These are phyloP conservation scores for Mus minutoides DNA, from an alignment of 2,797 vertebrate species.

Conservation along the genomic window DNA sequence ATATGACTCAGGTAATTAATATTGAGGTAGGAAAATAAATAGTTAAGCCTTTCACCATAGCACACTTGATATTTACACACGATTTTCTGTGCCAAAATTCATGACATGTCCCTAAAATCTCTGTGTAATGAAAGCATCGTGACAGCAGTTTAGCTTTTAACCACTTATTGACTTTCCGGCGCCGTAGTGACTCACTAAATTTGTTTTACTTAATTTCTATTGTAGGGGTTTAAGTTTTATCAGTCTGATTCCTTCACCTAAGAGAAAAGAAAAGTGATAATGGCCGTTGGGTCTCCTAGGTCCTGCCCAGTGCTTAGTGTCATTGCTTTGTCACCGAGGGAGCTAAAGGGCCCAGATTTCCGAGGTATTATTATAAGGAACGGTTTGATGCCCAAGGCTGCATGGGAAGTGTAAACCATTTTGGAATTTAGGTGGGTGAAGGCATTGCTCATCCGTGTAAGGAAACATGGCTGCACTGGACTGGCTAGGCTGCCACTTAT, in stretches of 20 bases:
- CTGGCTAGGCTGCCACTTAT: neutral
- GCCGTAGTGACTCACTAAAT: neutral
- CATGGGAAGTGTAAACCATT: neutral
- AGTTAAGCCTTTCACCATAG: neutral
- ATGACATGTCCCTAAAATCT: neutral
- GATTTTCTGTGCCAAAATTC: neutral
- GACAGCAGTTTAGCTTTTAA: neutral
- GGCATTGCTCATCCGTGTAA: neutral
- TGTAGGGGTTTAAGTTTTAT: neutral
- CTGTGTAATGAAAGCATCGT: neutral
- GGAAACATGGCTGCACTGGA: neutral
- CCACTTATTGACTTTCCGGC: neutral
- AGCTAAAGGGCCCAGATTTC: neutral
- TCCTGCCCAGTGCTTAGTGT: neutral
- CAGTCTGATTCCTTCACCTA: neutral
- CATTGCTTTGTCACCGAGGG: neutral
- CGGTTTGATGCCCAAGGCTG: neutral
- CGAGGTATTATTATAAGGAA: neutral
- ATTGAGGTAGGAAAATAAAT: constrained; percentile 29
- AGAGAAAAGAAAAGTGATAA: constrained; percentile 1
- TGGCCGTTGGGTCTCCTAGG: neutral
- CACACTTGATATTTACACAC: neutral
- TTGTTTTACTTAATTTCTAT: neutral
- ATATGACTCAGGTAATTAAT: neutral
- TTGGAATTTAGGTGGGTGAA: neutral